A percentile compares a stretch with the other conserved stretches of the same genome.
These are phyloP conservation scores for Peromyscus aztecus DNA, from an alignment of 2,797 vertebrate species.

Conservation along the genomic window DNA sequence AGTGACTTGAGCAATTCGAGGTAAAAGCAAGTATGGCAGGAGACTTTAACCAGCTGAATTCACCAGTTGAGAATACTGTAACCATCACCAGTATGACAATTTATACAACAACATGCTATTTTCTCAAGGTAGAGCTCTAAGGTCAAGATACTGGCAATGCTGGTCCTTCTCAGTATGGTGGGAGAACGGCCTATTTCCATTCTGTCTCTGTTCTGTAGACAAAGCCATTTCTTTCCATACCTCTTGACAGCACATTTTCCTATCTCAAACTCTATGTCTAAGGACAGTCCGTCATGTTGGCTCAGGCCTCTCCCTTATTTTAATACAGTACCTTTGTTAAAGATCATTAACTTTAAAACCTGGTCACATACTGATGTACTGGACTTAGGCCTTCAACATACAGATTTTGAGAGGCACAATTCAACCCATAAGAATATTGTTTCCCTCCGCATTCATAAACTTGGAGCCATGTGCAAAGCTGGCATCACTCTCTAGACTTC, in stretches of 20 bases:
- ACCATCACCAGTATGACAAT: background rate
- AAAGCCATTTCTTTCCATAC: too few species aligned
- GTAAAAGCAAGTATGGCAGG: background rate
- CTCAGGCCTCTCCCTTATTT: background rate
- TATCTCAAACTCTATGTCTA: background rate
- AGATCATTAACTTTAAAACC: background rate
- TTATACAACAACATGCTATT: background rate
- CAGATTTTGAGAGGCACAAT: background rate
- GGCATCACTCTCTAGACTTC: background rate
- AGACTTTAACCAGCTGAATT: background rate
- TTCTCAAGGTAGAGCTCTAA: background rate
- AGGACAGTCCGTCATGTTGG: background rate
- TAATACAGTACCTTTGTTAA: background rate
- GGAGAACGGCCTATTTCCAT: background rate
- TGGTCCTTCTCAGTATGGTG: background rate
- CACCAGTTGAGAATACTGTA: background rate
- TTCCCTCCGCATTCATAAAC: rapidly evolving
- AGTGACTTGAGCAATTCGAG: background rate
- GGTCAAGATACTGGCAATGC: background rate
- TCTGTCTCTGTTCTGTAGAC: background rate
- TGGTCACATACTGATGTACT: background rate
- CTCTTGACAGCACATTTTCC: background rate
- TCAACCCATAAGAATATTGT: background rate
- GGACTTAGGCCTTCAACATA: background rate
- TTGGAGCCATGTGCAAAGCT: background rate